Base-by-base conservation (phyloP, 2,888 invertebrate genomes). In the Epinotia nisella region DNA sequence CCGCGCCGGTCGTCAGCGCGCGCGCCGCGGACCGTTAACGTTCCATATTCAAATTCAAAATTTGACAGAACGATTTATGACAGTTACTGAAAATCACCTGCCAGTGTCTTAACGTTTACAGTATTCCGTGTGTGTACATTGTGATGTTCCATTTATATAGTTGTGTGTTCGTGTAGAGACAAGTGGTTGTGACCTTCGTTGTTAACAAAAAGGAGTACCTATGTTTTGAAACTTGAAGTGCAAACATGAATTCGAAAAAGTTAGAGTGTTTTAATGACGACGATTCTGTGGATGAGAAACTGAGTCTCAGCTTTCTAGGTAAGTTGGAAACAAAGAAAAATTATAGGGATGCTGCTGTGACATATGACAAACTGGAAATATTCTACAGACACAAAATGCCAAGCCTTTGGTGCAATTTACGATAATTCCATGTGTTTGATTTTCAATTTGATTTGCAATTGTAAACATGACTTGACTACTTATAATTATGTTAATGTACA, bases 221-320 rank as follows among this genome's bases (percentile, higher is more conserved):
- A 73, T 74, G 74, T 79, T 80, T 82, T 80, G 79, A 84, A 86
- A 87, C 85, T 84, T 82, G 77, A 77, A 79, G 81, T 84, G 84
- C 81, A 81, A 89, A 85, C 76, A 93, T 93, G 93, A 93, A 93
- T 92, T 89, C 93, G 76, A 93, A 93, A 88, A 93, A 93, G 86
- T 85, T 93, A 88, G 93, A 93, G 87, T 91, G 92, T 81, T 91
- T 90, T 77, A 88, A 88, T 75, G 89, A 92, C 80, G 88, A 89
- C 74, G 91, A 92, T 80, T 91, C 92, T 75, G 90, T 89, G 83
- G 92, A 92, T 84, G 92, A 88, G 77, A 93, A 93, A 81, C 87
- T 89, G 75, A 93, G 90, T 82, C 91, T 93, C 86, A 93, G 93
- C 87, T 93, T 93, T 89, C 88, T 93, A 93, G 93, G 93, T 93